These are phyloP conservation scores for Eupeodes luniger DNA, from an alignment of 2,888 invertebrate genomes.

Conservation along the genomic window DNA sequence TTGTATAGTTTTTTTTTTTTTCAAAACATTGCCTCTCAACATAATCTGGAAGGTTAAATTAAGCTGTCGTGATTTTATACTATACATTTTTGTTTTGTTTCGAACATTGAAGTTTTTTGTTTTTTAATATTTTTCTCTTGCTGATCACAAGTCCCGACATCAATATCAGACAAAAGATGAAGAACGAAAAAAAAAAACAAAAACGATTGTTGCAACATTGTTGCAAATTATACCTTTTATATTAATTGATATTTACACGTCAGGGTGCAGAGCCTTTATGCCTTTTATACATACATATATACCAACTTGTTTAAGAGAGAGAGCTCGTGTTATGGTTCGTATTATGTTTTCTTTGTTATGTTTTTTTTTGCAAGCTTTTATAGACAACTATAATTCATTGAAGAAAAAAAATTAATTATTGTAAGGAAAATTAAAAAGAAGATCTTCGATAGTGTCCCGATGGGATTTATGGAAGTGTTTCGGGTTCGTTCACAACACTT, in stretches of 20 bases:
- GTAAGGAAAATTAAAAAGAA: not conserved
- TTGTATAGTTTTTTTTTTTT: not conserved
- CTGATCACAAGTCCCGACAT: slow-evolving; percentile 5
- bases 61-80: slow-evolving; percentile 17
- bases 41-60: slow-evolving; percentile 2
- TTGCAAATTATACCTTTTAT: slow-evolving; percentile 47
- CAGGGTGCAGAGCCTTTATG: not conserved
- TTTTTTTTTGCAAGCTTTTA: too few species aligned
- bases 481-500: too few species aligned
- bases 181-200: not conserved
- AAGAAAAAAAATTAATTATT: not conserved
- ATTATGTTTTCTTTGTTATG: not conserved
- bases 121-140: not conserved
- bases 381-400: not conserved
- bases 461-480: too few species aligned
- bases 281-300: too few species aligned
- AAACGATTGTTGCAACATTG: slow-evolving; percentile 41
- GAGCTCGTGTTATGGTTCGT: not conserved
- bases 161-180: not conserved
- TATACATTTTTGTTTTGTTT: not conserved
- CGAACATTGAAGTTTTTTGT: slow-evolving; percentile 2
- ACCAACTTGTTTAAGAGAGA: not conserved
- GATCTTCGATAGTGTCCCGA: not conserved
- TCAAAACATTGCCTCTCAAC: slow-evolving; percentile 1
- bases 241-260: slow-evolving; percentile 52